phyloP scores from a whole-genome alignment of 23 tunicate species.

The Trididemnum miniatum region DNA sequence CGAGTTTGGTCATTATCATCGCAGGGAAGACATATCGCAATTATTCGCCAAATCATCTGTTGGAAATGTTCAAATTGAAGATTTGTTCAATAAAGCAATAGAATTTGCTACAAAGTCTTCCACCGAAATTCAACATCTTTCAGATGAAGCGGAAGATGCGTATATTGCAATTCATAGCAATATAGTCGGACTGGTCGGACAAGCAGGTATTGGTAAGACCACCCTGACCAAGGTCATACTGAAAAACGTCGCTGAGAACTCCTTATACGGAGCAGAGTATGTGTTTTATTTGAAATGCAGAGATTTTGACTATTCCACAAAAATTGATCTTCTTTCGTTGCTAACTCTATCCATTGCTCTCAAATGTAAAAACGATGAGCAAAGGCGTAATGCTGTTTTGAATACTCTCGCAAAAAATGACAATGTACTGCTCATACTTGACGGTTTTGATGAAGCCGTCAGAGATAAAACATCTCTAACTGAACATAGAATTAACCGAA shows the following conservation, averaged over 20 bases:
- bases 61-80: too few relatives aligned
- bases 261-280: not conserved
- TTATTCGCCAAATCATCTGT: too few relatives aligned
- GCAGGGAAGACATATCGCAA: too few relatives aligned
- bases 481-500: too few relatives aligned
- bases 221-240: not conserved
- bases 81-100: too few relatives aligned
- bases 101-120: too few relatives aligned
- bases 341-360: not conserved
- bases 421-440: not conserved
- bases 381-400: not conserved
- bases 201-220: not conserved
- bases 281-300: not conserved
- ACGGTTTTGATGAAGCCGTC: not conserved
- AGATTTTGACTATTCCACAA: not conserved
- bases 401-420: not conserved
- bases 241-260: too few relatives aligned
- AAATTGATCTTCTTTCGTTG: not conserved
- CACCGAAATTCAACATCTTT: too few relatives aligned
- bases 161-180: not conserved
- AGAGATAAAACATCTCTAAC: too few relatives aligned
- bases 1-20: too few relatives aligned
- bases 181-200: not conserved
- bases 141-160: not conserved
- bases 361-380: too few relatives aligned